Conservation (phyloP, 2,888 invertebrate species). For the Diplazon laetatorius region DNA sequence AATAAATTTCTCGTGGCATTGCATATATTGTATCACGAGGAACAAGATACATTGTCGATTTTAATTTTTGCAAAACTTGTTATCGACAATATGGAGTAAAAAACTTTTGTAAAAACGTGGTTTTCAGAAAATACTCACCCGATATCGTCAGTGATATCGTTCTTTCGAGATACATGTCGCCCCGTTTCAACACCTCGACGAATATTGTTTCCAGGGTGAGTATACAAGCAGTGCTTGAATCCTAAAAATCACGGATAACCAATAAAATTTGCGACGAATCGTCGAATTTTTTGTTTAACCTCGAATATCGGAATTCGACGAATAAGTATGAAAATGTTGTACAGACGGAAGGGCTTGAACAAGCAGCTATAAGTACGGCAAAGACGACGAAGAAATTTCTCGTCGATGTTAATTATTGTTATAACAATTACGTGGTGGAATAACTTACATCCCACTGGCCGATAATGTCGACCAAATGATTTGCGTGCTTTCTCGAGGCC, state of each 20-base stretch:
- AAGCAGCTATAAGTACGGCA: not conserved
- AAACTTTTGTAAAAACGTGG: constrained; percentile 13
- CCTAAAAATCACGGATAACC: constrained; percentile 65
- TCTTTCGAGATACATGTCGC: constrained; percentile 86
- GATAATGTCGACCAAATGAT: constrained; percentile 87
- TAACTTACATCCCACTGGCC: constrained; percentile 87
- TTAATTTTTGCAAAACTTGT: no score
- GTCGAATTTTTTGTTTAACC: constrained; percentile 30
- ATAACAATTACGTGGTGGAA: not conserved
- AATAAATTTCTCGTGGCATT: not conserved
- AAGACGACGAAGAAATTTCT: not conserved
- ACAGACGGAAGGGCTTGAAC: not conserved
- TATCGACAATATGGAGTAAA: no score
- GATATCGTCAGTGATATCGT: constrained; percentile 77
- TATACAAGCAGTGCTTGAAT: constrained; percentile 84
- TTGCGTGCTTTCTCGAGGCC: constrained; percentile 86
- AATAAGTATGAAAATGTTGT: not conserved
- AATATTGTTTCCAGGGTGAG: constrained; percentile 89
- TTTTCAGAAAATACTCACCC: constrained; percentile 68
- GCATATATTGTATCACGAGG: not conserved
- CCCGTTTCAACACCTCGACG: constrained; percentile 86
- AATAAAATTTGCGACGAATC: constrained; percentile 5
- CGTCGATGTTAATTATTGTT: not conserved
- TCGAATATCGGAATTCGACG: not conserved
- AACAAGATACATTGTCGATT: not conserved